Evolutionary conservation across 2,113 vertebrate genomes (phyloP), one percentile per base, ranked within the genome.

Genomic region (Festucalex cinctus): DNA sequence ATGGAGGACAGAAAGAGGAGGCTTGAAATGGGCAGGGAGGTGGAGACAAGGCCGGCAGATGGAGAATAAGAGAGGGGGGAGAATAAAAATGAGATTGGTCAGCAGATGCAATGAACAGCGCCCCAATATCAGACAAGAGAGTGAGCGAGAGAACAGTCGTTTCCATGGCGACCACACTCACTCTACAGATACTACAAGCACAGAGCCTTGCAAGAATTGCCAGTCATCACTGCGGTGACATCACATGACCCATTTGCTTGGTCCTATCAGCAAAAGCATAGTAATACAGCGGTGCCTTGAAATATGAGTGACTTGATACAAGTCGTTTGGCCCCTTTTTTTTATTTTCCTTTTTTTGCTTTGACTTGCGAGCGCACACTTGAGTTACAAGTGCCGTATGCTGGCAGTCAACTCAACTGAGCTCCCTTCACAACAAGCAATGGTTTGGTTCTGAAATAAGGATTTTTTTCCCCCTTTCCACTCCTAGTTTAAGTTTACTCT

Each of bases 11-110:
- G 63, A 56, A 66, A 70, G 63, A 64, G 68, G 26, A 3, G 6
- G 59, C 60, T 61, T 32, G 24, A 1, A 28, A 7, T 16, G 56
- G 66, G n/a, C 28, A 58, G 66, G 65, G 59, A 37, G 68, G 71
- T 32, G 70, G 44, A 69, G 75, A 69, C 69, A 66, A 63, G 59
- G 85, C 76, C 74, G 54, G 59, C 86, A 82, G 86, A 85, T 83
- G 82, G 82, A 62, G 20, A 22, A 2, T 1, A 12, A 3, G 43
- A 43, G 67, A 16, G 57, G 63, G 26, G 26, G 51, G 16, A 37
- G 56, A 57, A 48, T 51, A 32, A 46, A 58, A 60, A 17, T 5
- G 63, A 75, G 66, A n/a, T 48, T 39, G 0, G 68, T 9, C 56
- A 58, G 56, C 16, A 36, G 56, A 32, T 58, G 56, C 56, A 36